Conservation (phyloP, 1,140 invertebrate genomes). For the Trichonephila inaurata region DNA sequence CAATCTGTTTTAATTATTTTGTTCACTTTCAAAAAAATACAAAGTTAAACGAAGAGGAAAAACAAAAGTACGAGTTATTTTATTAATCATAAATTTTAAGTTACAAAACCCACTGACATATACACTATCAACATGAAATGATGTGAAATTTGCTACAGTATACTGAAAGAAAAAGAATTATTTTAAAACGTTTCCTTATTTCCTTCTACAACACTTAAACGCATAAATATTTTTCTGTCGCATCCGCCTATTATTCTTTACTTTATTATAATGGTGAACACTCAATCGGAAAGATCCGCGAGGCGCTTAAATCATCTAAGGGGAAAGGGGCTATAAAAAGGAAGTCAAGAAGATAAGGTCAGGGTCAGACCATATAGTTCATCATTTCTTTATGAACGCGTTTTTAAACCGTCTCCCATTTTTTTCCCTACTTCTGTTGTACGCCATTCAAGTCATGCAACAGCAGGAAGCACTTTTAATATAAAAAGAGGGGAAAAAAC, state of each 20-base stretch:
- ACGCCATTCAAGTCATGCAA: not conserved
- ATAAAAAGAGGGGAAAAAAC: not conserved
- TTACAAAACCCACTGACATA: too few species aligned
- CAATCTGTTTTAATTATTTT: too few species aligned
- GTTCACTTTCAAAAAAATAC: too few species aligned
- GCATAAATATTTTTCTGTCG: too few species aligned
- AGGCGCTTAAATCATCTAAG: slow-evolving; percentile 22
- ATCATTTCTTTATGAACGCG: not conserved
- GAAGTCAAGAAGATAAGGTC: slow-evolving; percentile 45
- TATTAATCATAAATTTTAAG: too few species aligned
- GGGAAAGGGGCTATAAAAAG: slow-evolving; percentile 54
- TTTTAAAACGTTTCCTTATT: not conserved
- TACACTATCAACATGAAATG: too few species aligned
- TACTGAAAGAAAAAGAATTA: not conserved
- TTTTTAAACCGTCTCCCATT: not conserved
- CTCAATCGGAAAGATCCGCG: slow-evolving; percentile 3
- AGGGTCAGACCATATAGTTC: slow-evolving; percentile 4
- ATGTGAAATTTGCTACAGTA: not conserved
- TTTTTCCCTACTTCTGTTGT: not conserved
- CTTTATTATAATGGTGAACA: not conserved
- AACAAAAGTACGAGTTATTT: too few species aligned
- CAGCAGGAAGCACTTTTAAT: not conserved
- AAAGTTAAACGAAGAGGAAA: too few species aligned
- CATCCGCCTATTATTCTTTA: slow-evolving; percentile 32
- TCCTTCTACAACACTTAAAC: too few species aligned